These are phyloP conservation scores for Agonum fuliginosum DNA, from an alignment of 2,888 invertebrate species.

Conservation along the genomic window DNA sequence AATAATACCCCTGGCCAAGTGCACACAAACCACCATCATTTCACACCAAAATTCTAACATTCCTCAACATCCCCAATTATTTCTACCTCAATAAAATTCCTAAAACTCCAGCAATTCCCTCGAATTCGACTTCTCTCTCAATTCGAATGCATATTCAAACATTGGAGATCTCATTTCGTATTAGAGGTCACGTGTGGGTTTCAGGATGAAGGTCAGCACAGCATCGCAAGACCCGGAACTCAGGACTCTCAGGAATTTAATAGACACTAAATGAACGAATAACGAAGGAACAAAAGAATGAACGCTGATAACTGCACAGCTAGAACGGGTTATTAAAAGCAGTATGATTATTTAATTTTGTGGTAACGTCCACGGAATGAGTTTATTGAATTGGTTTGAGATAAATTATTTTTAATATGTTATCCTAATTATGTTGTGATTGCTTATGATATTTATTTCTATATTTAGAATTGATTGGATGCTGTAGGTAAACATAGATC, in stretches of 20 bases:
- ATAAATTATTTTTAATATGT: background rate
- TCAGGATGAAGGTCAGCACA: background rate
- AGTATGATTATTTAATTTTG: slow-evolving; percentile 1
- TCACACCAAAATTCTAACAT: too few relatives aligned
- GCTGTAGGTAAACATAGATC: too few relatives aligned
- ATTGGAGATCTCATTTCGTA: background rate
- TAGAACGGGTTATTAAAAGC: slow-evolving; percentile 18
- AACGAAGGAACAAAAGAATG: background rate
- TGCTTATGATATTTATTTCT: too few relatives aligned
- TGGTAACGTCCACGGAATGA: background rate
- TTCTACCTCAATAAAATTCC: slow-evolving; percentile 8
- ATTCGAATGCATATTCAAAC: slow-evolving; percentile 28
- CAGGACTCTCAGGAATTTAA: slow-evolving; percentile 36
- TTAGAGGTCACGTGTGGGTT: slow-evolving; percentile 31
- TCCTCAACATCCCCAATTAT: slow-evolving; percentile 5
- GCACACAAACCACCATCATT: too few relatives aligned
- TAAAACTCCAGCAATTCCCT: slow-evolving; percentile 4
- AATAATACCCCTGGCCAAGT: too few relatives aligned
- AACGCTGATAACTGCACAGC: background rate
- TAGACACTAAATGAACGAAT: slow-evolving; percentile 6
- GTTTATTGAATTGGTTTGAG: background rate
- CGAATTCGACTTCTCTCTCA: background rate
- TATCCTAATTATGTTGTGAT: too few relatives aligned
- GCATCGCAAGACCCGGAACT: too few relatives aligned
- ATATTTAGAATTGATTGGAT: too few relatives aligned